Conservation (phyloP, 2,888 invertebrate genomes). For the Pasiphila rectangulata region DNA sequence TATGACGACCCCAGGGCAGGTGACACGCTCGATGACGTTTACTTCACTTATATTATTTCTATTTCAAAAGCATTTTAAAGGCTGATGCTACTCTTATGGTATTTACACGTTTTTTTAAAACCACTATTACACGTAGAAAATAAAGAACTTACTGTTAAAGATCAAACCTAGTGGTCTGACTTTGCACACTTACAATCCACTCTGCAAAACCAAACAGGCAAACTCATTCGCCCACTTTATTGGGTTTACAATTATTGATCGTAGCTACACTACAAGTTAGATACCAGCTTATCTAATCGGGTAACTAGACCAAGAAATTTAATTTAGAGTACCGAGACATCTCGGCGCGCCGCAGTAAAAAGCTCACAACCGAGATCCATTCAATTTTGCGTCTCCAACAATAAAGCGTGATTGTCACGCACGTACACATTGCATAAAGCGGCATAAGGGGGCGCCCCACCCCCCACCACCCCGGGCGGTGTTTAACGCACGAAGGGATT, state of each 20-base stretch:
- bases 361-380: conserved; percentile 52
- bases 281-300: conserved; percentile 11
- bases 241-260: not conserved
- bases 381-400: conserved; percentile 66
- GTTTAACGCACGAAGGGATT: conserved; percentile 65
- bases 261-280: not conserved
- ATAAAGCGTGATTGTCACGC: conserved; percentile 78
- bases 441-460: conserved; percentile 43
- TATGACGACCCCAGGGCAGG: too few relatives aligned
- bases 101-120: too few relatives aligned
- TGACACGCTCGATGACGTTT: too few relatives aligned
- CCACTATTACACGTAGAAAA: too few relatives aligned
- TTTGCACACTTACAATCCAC: too few relatives aligned
- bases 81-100: too few relatives aligned
- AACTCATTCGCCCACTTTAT: conserved; percentile 2
- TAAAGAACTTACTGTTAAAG: too few relatives aligned
- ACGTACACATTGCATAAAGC: conserved; percentile 72
- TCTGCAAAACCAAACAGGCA: too few relatives aligned
- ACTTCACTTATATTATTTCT: too few relatives aligned
- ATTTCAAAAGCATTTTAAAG: too few relatives aligned
- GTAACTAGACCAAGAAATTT: conserved; percentile 25
- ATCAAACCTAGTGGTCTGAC: too few relatives aligned
- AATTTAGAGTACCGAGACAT: conserved; percentile 28
- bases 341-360: conserved; percentile 32
- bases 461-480: conserved; percentile 30